Conservation (phyloP, 1,140 invertebrate genomes). For the Amyelois transitella region DNA sequence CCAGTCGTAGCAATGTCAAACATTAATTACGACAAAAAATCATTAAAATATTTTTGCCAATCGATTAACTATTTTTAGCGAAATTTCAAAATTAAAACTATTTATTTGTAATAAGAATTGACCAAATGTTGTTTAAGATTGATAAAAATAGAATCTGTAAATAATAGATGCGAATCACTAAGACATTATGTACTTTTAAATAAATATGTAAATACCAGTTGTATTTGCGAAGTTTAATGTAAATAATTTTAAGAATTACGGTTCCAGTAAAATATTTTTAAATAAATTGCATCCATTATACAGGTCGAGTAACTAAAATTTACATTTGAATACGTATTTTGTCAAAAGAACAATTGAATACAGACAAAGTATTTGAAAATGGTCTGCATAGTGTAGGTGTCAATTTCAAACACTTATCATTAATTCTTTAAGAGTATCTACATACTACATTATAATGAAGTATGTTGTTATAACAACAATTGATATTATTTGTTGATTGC, state of each 20-base stretch:
- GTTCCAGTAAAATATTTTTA: constrained; percentile 63
- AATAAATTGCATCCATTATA: constrained; percentile 43
- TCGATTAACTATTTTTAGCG: constrained; percentile 18
- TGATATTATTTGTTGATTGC: too few relatives aligned
- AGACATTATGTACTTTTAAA: constrained; percentile 47
- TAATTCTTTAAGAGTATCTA: too few relatives aligned
- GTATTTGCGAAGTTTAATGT: constrained; percentile 69
- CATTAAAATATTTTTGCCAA: constrained; percentile 19
- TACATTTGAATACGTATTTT: background rate
- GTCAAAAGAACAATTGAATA: too few relatives aligned
- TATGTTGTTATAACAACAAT: too few relatives aligned
- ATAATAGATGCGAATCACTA: constrained; percentile 45
- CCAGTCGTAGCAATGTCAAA: constrained; percentile 2
- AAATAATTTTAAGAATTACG: constrained; percentile 47
- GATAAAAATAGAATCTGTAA: constrained; percentile 44
- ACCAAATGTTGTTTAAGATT: constrained; percentile 69
- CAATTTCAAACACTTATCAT: too few relatives aligned
- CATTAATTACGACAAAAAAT: background rate
- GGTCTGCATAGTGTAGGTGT: too few relatives aligned
- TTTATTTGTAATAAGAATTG: constrained; percentile 67
- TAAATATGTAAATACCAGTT: constrained; percentile 49
- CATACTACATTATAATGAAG: too few relatives aligned
- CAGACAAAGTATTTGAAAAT: too few relatives aligned
- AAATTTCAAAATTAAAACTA: constrained; percentile 30
- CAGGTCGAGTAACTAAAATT: background rate